Conservation (phyloP, 2,113 vertebrate genomes). For the Myotis lucifugus region DNA sequence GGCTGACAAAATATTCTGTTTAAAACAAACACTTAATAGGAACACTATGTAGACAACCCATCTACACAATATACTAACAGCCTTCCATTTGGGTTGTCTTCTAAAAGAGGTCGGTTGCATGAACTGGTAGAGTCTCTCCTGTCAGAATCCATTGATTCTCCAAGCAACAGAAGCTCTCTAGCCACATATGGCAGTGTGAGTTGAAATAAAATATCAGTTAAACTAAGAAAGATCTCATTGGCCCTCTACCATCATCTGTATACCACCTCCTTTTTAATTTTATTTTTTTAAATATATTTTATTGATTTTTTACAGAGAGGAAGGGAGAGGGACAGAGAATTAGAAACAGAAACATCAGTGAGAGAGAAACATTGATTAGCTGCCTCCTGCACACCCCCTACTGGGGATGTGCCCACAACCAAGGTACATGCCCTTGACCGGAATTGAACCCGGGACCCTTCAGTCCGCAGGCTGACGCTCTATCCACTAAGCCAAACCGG, state of each 20-base stretch:
- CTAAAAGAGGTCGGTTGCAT: constrained; percentile 49
- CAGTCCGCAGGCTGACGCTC: no score
- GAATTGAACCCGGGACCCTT: no score
- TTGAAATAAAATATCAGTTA: constrained; percentile 49
- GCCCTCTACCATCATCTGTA: neutral
- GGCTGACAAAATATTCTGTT: constrained; percentile 42
- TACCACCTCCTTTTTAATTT: neutral
- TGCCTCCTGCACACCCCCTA: no score
- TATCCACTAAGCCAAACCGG: no score
- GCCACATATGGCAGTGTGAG: neutral
- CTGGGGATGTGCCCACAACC: no score
- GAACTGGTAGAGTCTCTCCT: constrained; percentile 17
- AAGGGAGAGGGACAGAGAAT: no score
- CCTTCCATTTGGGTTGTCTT: neutral
- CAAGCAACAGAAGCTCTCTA: constrained; percentile 40
- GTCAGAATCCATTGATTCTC: constrained; percentile 48
- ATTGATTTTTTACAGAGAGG: no score
- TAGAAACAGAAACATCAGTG: no score
- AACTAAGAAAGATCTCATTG: constrained; percentile 21
- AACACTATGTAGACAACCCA: constrained; percentile 7
- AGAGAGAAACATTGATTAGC: no score
- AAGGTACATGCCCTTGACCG: no score
- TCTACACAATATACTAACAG: constrained; percentile 32
- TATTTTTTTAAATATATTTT: neutral
- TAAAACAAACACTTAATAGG: constrained; percentile 34